Evolutionary conservation across 2,113 vertebrate species (phyloP), one percentile per base, ranked within the genome.

Genomic region (Chiloscyllium plagiosum): DNA sequence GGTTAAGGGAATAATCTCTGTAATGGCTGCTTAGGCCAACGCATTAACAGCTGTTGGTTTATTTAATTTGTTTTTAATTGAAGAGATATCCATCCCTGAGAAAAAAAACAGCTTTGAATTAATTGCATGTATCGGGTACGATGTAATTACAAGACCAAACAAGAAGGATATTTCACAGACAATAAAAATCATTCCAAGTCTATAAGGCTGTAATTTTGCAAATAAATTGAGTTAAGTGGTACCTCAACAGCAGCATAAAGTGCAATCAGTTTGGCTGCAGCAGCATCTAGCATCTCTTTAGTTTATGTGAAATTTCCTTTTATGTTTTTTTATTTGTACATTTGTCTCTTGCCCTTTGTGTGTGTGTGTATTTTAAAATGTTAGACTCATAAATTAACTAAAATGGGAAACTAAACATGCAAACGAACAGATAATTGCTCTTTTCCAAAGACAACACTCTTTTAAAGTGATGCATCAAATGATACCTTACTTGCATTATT

Each of bases 171-270:
- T 65, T 33, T 93, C 89, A 93, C 33, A 93, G 89, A 93, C 89
- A 66, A 93, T 65, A 93, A 93, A n/a, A 93, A 68, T 93, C 89
- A 93, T 65, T 65, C 19, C 37, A 93, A 93, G 61, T 93, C 56
- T 93, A 93, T 66, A 93, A 93, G 89, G 61, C 22, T 66, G n/a
- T 93, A 93, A 93, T 93, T 93, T 93, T 93, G 19, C 89, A 93
- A 93, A 93, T 93, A 37, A 93, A 93, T 93, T 93, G 61, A 93
- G 89, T 93, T 93, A 93, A 93, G 66, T 93, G 61, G 61, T 93
- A 93, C 65, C 61, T 61, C 61, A 93, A 93, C 61, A 93, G 89
- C n/a, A 37, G 61, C 61, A 19, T 66, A 42, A 66, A 66, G 89
- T 66, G 89, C 4, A 93, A 93, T 93, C 61, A 20, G 66, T 93